These are phyloP conservation scores for Mustela nigripes DNA, from an alignment of 2,113 vertebrate species.

Conservation along the genomic window DNA sequence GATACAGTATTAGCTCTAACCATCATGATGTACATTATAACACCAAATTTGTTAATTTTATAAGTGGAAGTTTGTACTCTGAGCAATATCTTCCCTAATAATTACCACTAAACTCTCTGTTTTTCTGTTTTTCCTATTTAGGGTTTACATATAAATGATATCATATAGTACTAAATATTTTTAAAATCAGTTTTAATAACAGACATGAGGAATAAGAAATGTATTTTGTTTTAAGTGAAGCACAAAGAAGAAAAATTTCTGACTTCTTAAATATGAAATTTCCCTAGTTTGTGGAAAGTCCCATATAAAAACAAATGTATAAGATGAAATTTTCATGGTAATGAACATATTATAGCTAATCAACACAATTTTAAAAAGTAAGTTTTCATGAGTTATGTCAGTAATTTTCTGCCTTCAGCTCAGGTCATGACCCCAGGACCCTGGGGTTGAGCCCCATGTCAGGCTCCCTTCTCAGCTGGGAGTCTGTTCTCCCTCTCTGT, in stretches of 20 bases:
- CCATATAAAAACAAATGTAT: slow-evolving; percentile 35
- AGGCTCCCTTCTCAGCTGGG: background rate
- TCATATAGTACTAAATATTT: background rate
- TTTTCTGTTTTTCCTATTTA: background rate
- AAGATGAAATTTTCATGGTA: slow-evolving; percentile 14
- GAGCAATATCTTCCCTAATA: background rate
- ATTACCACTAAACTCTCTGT: background rate
- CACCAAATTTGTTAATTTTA: background rate
- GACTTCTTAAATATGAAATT: slow-evolving; percentile 22
- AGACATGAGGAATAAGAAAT: background rate
- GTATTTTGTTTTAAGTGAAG: background rate
- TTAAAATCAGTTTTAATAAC: slow-evolving; percentile 20
- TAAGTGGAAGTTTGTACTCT: background rate
- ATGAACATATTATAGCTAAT: slow-evolving; percentile 9
- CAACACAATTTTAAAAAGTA: background rate
- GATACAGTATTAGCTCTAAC: background rate
- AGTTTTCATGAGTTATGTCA: background rate
- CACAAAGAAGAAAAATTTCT: background rate
- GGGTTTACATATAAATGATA: background rate
- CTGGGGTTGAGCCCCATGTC: background rate
- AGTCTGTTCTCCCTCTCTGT: background rate
- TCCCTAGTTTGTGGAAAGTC: background rate
- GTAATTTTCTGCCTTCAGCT: background rate
- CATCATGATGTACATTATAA: background rate
- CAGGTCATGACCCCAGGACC: background rate